Conservation (phyloP, 2,888 invertebrate genomes). For the Diachrysia chrysitis region DNA sequence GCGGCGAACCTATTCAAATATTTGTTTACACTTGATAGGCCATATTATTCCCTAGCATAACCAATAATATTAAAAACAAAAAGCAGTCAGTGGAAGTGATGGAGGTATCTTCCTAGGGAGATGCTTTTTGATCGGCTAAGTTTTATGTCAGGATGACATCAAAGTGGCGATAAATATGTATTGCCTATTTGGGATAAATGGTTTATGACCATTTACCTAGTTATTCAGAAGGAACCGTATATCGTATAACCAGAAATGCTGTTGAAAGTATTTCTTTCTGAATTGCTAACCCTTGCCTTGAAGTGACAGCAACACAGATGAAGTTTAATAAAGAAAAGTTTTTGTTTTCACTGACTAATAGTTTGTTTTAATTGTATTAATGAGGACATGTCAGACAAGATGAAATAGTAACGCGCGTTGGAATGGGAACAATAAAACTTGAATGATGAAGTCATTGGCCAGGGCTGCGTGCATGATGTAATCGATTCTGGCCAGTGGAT, state of each 20-base stretch:
- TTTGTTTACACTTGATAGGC: not conserved
- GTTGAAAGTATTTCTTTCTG: no score
- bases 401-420: slow-evolving; percentile 30
- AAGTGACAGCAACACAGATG: no score
- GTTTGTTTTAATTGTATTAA: slow-evolving; percentile 10
- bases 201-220: not conserved
- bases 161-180: no score
- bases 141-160: no score
- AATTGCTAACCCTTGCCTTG: no score
- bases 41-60: not conserved
- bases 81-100: not conserved
- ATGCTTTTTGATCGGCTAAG: no score
- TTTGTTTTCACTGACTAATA: no score
- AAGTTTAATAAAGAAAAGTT: not conserved
- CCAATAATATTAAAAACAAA: not conserved
- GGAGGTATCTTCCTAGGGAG: not conserved
- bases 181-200: not conserved
- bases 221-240: not conserved
- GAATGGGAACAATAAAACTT: slow-evolving; percentile 60
- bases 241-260: no score
- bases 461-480: slow-evolving; percentile 59
- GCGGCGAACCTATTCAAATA: not conserved
- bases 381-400: slow-evolving; percentile 26
- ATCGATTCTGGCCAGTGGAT: slow-evolving; percentile 50
- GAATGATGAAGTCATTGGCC: slow-evolving; percentile 66